Base-by-base conservation (phyloP, 2,888 invertebrate species). In the Andrena flavipes region DNA sequence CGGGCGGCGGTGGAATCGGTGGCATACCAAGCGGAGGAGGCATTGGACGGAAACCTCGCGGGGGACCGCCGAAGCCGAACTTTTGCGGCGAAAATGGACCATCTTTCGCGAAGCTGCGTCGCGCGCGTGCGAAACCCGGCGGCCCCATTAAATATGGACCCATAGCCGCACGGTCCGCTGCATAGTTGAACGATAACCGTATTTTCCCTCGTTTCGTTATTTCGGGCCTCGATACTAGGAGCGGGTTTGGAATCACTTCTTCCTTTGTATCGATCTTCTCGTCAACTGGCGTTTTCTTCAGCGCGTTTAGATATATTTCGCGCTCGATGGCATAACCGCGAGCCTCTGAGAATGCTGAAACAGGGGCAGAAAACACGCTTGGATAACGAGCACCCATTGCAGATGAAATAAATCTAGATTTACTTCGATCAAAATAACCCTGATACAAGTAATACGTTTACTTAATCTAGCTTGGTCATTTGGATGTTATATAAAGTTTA, bases 261-360 rank as follows among this genome's bases (percentile, higher is more conserved):
- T 88, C 87, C 23, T 82, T 87, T 0, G 88, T 85, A 65, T 91
- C 88, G 49, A 92, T 75, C 76, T 89, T 90, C 10, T 85, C n/a
- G 30, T 84, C 84, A 2, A 59, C 59, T 4, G 89, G 73, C 2
- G 75, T 51, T 6, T 63, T 64, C 35, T 84, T 84, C 75, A 96
- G 84, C 86, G 94, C 94, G 16, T 94, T 92, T 74, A 95, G 87
- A 90, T 96, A 97, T 82, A 95, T 95, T 1, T 93, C 88, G 10
- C 97, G 95, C 92, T 97, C 96, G 48, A 97, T 96, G 80, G 94
- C 88, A 91, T 97, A 96, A 0, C 97, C 97, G 8, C 97, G 95
- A 2, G 96, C 96, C 26, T 92, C 93, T 90, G 95, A 95, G 89
- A 97, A 96, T 85, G 92, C 97, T 97, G 93, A 56, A 92, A 93